Evolutionary conservation across 2,113 vertebrate genomes (phyloP).

Genomic region (Halichoerus grypus): DNA sequence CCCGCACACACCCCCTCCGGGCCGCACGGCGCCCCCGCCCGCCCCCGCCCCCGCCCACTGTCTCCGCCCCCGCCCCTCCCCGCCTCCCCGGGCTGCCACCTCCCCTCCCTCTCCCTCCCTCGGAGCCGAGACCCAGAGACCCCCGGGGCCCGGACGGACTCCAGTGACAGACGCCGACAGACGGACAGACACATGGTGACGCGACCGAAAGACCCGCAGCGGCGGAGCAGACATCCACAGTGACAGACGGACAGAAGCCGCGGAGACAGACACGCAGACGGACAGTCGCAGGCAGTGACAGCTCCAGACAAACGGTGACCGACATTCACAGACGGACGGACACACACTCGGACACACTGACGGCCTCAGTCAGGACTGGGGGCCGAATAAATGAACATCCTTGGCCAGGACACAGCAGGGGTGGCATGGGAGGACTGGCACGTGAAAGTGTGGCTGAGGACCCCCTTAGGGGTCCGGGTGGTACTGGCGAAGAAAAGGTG

Average conservation of each 20-base stretch:
- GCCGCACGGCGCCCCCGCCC: slow-evolving; percentile 73
- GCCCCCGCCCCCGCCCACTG: slow-evolving; percentile 71
- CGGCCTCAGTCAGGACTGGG: background rate
- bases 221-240: slow-evolving; percentile 42
- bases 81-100: slow-evolving; percentile 41
- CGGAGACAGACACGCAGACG: slow-evolving; percentile 15
- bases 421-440: background rate
- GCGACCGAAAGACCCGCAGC: slow-evolving; percentile 25
- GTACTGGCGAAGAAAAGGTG: background rate
- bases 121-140: slow-evolving; percentile 25
- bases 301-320: slow-evolving; percentile 31
- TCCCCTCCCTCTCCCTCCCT: slow-evolving; percentile 38
- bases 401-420: background rate
- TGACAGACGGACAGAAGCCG: slow-evolving; percentile 52
- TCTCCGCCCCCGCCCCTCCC: slow-evolving; percentile 78
- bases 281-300: slow-evolving; percentile 22
- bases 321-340: slow-evolving; percentile 40
- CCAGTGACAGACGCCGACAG: slow-evolving; percentile 41
- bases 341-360: background rate
- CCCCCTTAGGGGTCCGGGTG: background rate
- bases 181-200: slow-evolving; percentile 42
- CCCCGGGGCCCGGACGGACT: slow-evolving; percentile 60
- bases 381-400: background rate
- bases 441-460: background rate
- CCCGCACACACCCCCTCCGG: slow-evolving; percentile 80